A percentile compares a stretch with the other conserved stretches of the same genome.
phyloP scores from a whole-genome alignment of 2,888 invertebrate genomes.

The Teinopalpus imperialis region DNA sequence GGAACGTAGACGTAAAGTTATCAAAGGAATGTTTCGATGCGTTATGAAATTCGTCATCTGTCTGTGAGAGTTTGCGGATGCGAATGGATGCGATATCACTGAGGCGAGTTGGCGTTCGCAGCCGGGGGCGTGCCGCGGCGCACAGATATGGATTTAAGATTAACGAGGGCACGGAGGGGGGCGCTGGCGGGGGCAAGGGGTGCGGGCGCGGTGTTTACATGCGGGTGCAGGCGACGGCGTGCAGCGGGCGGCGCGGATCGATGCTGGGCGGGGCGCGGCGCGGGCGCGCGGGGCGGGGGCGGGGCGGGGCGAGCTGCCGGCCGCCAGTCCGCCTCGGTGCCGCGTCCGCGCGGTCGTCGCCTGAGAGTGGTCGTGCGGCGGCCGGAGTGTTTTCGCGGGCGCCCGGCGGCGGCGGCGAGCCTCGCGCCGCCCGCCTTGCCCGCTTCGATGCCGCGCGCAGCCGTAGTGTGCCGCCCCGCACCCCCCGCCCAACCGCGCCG shows the following conservation, averaged over 20 bases:
- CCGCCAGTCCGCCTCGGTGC: conserved; percentile 73
- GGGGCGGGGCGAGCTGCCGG: conserved; percentile 45
- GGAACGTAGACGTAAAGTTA: neutral
- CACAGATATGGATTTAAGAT: conserved; percentile 74
- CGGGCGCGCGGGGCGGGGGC: conserved; percentile 52
- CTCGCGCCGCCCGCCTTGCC: conserved; percentile 77
- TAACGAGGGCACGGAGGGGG: conserved; percentile 66
- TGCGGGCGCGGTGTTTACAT: conserved; percentile 90
- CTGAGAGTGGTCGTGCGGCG: conserved; percentile 61
- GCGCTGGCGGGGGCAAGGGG: conserved; percentile 65
- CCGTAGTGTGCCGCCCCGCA: conserved; percentile 52
- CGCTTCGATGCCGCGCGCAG: conserved; percentile 81
- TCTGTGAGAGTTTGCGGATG: conserved; percentile 13
- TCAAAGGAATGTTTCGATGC: conserved; percentile 6
- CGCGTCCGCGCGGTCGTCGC: conserved; percentile 79
- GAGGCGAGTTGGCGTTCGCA: conserved; percentile 41
- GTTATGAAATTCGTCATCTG: conserved; percentile 1
- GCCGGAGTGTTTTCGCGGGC: conserved; percentile 74
- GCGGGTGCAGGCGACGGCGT: conserved; percentile 56
- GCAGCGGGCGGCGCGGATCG: conserved; percentile 65
- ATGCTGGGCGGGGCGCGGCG: conserved; percentile 48
- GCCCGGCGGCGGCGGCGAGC: conserved; percentile 78
- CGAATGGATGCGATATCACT: conserved; percentile 29
- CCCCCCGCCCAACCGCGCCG: conserved; percentile 70
- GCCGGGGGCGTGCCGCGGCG: conserved; percentile 49